Evolutionary conservation across 2,113 vertebrate species (phyloP).

Genomic region (Silurus meridionalis): DNA sequence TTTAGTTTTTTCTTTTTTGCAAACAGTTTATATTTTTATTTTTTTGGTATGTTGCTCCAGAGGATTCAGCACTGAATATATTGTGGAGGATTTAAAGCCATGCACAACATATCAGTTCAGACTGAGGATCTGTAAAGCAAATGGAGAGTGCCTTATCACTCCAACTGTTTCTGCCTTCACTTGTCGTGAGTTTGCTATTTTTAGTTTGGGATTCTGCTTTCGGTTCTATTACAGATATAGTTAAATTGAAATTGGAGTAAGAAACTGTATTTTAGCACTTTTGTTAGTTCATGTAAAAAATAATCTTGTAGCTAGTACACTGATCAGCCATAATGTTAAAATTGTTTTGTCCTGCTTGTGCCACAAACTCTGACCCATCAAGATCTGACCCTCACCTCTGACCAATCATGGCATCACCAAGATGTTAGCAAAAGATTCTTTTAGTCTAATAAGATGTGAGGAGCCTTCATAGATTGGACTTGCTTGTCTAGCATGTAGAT

Average conservation of each 20-base stretch:
- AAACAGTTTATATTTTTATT: not conserved
- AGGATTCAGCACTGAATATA: slow-evolving; percentile 41
- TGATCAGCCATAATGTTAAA: not conserved
- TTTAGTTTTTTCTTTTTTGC: not conserved
- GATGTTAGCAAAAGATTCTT: too few relatives aligned
- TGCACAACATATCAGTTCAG: slow-evolving; percentile 41
- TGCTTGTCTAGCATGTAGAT: too few relatives aligned
- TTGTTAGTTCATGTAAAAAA: not conserved
- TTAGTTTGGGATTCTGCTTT: not conserved
- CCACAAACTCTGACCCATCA: too few relatives aligned
- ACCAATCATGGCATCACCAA: too few relatives aligned
- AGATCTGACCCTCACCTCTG: too few relatives aligned
- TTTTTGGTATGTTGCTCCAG: slow-evolving; percentile 26
- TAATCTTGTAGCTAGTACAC: not conserved
- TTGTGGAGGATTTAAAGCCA: slow-evolving; percentile 38
- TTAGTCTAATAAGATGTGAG: too few relatives aligned
- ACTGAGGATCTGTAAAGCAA: slow-evolving; percentile 37
- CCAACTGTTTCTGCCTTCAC: slow-evolving; percentile 44
- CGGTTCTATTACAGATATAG: not conserved
- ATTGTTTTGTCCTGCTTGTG: too few relatives aligned
- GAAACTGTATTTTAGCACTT: not conserved
- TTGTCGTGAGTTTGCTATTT: slow-evolving; percentile 20
- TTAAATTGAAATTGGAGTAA: not conserved
- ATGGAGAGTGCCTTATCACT: slow-evolving; percentile 36
- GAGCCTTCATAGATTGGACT: too few relatives aligned